Percentiles rank a stretch among this genome's conserved stretches.
Conservation (phyloP, 2,888 invertebrate genomes). For the Dendrolimus pini region DNA sequence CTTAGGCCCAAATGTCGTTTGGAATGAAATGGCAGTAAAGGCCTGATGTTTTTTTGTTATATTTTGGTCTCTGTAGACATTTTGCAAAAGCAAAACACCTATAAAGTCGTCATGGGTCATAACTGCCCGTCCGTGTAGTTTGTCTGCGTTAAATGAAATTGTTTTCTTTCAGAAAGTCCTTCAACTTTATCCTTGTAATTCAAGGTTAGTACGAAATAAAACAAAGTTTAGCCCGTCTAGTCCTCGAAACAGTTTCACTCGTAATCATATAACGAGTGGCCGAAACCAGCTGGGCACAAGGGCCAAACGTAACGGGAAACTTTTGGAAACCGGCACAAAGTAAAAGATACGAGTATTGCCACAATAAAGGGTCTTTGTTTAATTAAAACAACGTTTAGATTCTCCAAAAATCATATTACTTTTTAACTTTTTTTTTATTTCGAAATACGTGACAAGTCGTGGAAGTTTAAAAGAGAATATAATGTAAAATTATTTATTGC, state of each 20-base stretch:
- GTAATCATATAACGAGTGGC: not conserved
- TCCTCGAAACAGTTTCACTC: not conserved
- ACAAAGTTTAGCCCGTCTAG: not conserved
- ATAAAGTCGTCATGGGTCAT: too few relatives aligned
- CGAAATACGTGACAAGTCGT: too few relatives aligned
- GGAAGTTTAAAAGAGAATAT: too few relatives aligned
- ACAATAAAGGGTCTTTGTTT: not conserved
- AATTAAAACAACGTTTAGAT: slow-evolving; percentile 1
- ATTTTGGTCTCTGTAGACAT: too few relatives aligned
- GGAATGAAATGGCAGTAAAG: too few relatives aligned
- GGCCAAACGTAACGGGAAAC: not conserved
- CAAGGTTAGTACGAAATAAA: not conserved
- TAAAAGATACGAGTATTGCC: not conserved
- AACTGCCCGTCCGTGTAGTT: too few relatives aligned
- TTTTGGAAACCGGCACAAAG: not conserved
- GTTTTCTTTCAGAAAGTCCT: not conserved
- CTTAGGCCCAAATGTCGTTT: too few relatives aligned
- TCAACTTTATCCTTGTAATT: slow-evolving; percentile 2
- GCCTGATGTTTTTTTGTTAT: too few relatives aligned
- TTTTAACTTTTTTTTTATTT: too few relatives aligned
- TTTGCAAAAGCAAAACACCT: too few relatives aligned
- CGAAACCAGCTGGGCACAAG: not conserved
- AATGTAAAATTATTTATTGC: too few relatives aligned
- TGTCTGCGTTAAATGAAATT: too few relatives aligned
- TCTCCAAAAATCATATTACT: not conserved